These are phyloP conservation scores for Prionace glauca DNA, from an alignment of 2,797 vertebrate genomes.

Conservation along the genomic window DNA sequence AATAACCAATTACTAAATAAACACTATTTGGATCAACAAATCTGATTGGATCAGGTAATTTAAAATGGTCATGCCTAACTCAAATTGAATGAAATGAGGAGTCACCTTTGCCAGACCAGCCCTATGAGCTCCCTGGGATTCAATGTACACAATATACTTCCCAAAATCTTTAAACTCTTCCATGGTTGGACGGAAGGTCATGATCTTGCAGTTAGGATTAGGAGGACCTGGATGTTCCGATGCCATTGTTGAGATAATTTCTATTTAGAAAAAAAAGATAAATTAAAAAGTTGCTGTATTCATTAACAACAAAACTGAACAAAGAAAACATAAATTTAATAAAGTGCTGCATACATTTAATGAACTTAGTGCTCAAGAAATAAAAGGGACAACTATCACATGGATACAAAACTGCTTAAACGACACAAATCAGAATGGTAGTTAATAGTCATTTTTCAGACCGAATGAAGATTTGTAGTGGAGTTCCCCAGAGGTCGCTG, in stretches of 20 bases:
- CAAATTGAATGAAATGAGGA: background rate
- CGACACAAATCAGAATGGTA: background rate
- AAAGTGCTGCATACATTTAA: background rate
- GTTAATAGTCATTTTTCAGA: background rate
- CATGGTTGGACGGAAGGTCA: slow-evolving; percentile 88
- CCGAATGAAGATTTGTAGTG: background rate
- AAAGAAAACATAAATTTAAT: background rate
- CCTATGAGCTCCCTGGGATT: slow-evolving; percentile 86
- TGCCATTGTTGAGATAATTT: slow-evolving; percentile 51
- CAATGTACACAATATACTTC: slow-evolving; percentile 83
- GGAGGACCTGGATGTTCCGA: slow-evolving; percentile 59
- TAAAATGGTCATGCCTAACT: background rate
- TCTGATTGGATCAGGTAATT: background rate
- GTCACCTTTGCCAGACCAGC: slow-evolving; percentile 79
- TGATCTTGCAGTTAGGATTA: slow-evolving; percentile 90
- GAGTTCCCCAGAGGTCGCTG: background rate
- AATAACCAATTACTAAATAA: background rate
- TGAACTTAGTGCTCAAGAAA: background rate
- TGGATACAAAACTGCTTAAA: background rate
- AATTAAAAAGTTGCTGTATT: background rate
- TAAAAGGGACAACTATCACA: background rate
- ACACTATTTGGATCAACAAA: background rate
- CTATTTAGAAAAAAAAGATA: background rate
- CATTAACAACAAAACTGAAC: background rate
- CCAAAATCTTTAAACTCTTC: slow-evolving; percentile 91